A percentile compares a stretch with the other conserved stretches of the same genome.
Conservation (phyloP, 2,888 invertebrate species). For the Therioaphis trifolii region DNA sequence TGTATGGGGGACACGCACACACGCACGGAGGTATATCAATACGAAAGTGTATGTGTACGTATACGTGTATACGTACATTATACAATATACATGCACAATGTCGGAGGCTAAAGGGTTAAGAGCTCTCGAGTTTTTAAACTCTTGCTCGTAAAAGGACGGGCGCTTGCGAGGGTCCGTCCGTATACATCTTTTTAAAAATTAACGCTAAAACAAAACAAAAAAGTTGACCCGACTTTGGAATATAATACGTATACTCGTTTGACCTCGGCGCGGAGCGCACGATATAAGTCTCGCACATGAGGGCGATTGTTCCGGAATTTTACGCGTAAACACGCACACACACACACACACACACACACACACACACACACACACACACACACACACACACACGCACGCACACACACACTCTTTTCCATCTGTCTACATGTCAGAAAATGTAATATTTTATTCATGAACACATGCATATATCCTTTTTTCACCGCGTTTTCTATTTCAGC, state of each 20-base stretch:
- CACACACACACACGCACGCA: too few relatives aligned
- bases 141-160: too few relatives aligned
- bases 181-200: not conserved
- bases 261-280: not conserved
- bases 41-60: too few relatives aligned
- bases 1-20: too few relatives aligned
- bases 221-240: slow-evolving; percentile 6
- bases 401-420: too few relatives aligned
- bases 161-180: too few relatives aligned
- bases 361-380: too few relatives aligned
- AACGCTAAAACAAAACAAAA: too few relatives aligned
- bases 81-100: too few relatives aligned
- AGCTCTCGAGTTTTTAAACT: not conserved
- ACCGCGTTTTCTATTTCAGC: not conserved
- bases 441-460: slow-evolving; percentile 28
- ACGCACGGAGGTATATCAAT: too few relatives aligned
- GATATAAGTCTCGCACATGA: not conserved
- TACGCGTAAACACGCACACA: not conserved
- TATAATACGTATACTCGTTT: too few relatives aligned
- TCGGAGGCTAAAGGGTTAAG: not conserved
- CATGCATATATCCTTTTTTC: not conserved
- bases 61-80: too few relatives aligned
- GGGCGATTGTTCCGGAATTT: not conserved
- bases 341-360: not conserved
- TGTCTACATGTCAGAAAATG: slow-evolving; percentile 13